phyloP scores from a whole-genome alignment of 2,888 invertebrate species.

The Orchestes rusci region DNA sequence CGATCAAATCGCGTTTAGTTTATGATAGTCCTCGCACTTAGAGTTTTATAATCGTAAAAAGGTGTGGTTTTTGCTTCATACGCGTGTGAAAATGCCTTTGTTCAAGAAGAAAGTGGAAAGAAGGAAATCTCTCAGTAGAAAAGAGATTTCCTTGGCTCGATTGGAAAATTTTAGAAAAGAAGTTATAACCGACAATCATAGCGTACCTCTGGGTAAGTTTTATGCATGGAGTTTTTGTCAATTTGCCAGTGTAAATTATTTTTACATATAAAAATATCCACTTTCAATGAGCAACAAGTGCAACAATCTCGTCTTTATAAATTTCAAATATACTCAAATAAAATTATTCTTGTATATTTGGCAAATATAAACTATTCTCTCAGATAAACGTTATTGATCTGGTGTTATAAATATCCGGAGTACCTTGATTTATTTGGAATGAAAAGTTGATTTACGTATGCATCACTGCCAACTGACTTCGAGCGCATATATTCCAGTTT shows the following conservation, averaged over 20 bases:
- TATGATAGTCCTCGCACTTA: slow-evolving; percentile 7
- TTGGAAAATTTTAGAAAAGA: slow-evolving; percentile 51
- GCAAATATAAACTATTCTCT: no score
- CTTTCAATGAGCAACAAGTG: neutral
- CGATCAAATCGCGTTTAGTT: slow-evolving; percentile 5
- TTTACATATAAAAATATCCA: neutral
- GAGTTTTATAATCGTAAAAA: slow-evolving; percentile 4
- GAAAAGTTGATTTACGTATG: no score
- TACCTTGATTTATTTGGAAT: no score
- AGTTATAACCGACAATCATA: slow-evolving; percentile 51
- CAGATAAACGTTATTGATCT: no score
- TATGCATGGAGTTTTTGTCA: no score
- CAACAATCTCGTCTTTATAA: neutral
- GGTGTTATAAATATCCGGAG: no score
- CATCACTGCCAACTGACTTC: no score
- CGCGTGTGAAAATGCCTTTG: no score
- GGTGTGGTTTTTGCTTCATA: slow-evolving; percentile 17
- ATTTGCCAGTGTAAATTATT: neutral
- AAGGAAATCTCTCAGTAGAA: slow-evolving; percentile 40
- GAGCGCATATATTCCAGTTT: no score
- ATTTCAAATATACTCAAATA: no score
- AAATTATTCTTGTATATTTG: no score
- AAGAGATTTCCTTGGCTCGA: slow-evolving; percentile 42
- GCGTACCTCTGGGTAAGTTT: slow-evolving; percentile 41
- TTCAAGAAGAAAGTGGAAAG: slow-evolving; percentile 35